phyloP scores from a whole-genome alignment of 2,888 invertebrate species.

The Philonicus albiceps region DNA sequence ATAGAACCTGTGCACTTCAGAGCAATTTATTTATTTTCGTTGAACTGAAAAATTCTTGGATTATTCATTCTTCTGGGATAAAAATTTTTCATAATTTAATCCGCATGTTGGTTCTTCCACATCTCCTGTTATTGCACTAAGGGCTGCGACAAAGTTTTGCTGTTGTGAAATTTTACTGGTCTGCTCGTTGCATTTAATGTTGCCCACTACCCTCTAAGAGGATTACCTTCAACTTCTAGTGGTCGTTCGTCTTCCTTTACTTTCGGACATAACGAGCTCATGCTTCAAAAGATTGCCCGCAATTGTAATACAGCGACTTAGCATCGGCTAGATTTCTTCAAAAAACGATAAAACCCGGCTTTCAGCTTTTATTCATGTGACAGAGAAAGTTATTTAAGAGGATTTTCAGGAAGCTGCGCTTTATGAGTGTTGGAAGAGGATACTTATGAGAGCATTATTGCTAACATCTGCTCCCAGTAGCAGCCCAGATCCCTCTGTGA shows the following conservation, averaged over 20 bases:
- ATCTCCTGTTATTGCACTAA: not conserved
- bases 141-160: not conserved
- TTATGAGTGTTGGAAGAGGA: constrained; percentile 15
- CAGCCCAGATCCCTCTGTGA: not conserved
- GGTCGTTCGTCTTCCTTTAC: constrained; percentile 35
- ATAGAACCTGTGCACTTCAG: not conserved
- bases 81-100: not conserved
- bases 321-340: constrained; percentile 4
- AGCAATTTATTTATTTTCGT: not conserved
- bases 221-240: constrained; percentile 27
- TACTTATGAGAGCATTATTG: constrained; percentile 26
- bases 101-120: not conserved
- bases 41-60: not conserved
- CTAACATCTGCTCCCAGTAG: not conserved
- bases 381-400: constrained; percentile 35
- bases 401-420: constrained; percentile 23
- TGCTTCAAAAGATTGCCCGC: constrained; percentile 32
- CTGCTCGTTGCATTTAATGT: constrained; percentile 14
- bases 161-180: not conserved
- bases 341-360: constrained; percentile 21
- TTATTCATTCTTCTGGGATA: not conserved
- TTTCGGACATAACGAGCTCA: constrained; percentile 14
- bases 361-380: constrained; percentile 16
- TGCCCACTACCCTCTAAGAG: constrained; percentile 9
- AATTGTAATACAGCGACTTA: constrained; percentile 21